phyloP scores from a whole-genome alignment of 2,888 invertebrate genomes.

The Noctua janthe region DNA sequence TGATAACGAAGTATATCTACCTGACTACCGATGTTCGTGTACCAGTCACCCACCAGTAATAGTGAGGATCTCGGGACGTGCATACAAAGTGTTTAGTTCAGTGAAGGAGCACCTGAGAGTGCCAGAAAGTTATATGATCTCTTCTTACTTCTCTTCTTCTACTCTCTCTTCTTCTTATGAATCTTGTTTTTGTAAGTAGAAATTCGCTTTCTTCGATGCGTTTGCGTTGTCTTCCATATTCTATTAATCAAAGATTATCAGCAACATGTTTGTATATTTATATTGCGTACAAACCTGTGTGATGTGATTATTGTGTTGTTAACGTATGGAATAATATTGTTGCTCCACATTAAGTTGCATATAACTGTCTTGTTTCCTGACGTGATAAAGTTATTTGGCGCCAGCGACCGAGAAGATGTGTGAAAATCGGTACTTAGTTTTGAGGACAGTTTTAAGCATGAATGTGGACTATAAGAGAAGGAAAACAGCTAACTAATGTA shows the following conservation, averaged over 20 bases:
- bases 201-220: background rate
- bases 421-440: background rate
- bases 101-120: slow-evolving; percentile 13
- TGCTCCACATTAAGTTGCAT: slow-evolving; percentile 7
- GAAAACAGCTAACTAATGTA: background rate
- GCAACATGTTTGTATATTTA: slow-evolving; percentile 37
- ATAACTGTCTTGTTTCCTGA: slow-evolving; percentile 3
- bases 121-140: background rate
- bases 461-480: background rate
- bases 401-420: background rate
- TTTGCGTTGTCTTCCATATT: slow-evolving; percentile 18
- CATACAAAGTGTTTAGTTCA: slow-evolving; percentile 32
- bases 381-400: background rate
- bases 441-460: background rate
- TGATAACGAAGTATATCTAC: slow-evolving; percentile 82
- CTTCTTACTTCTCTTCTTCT: too few relatives aligned
- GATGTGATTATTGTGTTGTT: slow-evolving; percentile 17
- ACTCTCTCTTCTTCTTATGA: too few relatives aligned
- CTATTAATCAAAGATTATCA: slow-evolving; percentile 52
- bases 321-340: slow-evolving; percentile 22
- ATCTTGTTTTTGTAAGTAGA: slow-evolving; percentile 25
- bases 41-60: slow-evolving; percentile 69
- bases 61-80: slow-evolving; percentile 63
- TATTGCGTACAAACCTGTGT: slow-evolving; percentile 12
- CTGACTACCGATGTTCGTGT: slow-evolving; percentile 75